These are phyloP conservation scores for Channa argus DNA, from an alignment of 2,113 vertebrate species.

Conservation along the genomic window DNA sequence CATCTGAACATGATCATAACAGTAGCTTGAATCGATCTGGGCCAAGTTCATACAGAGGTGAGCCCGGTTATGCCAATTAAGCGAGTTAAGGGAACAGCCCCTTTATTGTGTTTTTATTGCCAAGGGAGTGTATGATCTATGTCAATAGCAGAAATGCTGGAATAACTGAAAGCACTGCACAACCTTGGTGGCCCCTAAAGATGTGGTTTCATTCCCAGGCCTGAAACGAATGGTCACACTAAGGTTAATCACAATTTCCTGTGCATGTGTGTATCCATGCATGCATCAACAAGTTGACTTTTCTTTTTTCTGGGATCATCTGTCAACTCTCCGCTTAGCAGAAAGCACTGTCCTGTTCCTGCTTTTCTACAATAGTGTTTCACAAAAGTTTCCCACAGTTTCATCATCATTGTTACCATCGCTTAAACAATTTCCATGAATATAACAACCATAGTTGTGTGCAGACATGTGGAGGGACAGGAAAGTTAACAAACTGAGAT, in stretches of 20 bases:
- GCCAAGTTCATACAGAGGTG: slow-evolving; percentile 69
- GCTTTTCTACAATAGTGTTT: slow-evolving; percentile 27
- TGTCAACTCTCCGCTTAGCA: slow-evolving; percentile 46
- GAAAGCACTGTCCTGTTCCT: slow-evolving; percentile 33
- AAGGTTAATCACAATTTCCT: slow-evolving; percentile 59
- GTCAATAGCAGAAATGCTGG: slow-evolving; percentile 57
- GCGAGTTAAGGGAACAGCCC: slow-evolving; percentile 50
- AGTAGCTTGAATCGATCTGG: slow-evolving; percentile 63
- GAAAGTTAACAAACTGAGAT: slow-evolving; percentile 37
- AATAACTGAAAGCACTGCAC: slow-evolving; percentile 55
- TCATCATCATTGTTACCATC: slow-evolving; percentile 65
- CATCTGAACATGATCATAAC: slow-evolving; percentile 73
- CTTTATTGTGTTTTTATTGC: slow-evolving; percentile 60
- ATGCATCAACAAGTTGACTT: slow-evolving; percentile 30
- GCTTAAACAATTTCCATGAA: slow-evolving; percentile 44
- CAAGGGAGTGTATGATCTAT: slow-evolving; percentile 41
- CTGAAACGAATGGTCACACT: slow-evolving; percentile 49
- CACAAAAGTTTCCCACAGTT: slow-evolving; percentile 61
- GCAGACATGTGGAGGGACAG: slow-evolving; percentile 30
- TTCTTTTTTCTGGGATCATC: slow-evolving; percentile 40
- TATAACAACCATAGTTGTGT: slow-evolving; percentile 28
- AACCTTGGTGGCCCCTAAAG: slow-evolving; percentile 52
- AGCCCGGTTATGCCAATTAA: slow-evolving; percentile 68
- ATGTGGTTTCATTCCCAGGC: slow-evolving; percentile 2
- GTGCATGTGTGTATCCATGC: slow-evolving; percentile 7